Percentiles rank a stretch among this genome's conserved stretches.
These are phyloP conservation scores for Tragelaphus imberbis DNA, from an alignment of 2,113 vertebrate species.

Conservation along the genomic window DNA sequence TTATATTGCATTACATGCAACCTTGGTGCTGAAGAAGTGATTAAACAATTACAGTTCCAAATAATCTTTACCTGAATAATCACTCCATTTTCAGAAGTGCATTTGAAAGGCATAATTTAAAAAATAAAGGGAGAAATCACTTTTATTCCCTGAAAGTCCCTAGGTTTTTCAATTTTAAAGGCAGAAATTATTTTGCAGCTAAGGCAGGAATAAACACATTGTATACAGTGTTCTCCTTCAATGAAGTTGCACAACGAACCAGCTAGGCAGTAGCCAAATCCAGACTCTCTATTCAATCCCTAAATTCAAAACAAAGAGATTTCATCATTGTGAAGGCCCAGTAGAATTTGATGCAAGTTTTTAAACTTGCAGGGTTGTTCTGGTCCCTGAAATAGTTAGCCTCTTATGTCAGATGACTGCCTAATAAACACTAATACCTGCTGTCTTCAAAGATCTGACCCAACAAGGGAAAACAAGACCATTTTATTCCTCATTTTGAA, in stretches of 20 bases:
- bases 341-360: slow-evolving; percentile 72
- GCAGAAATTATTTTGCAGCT: slow-evolving; percentile 78
- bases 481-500: neutral
- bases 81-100: slow-evolving; percentile 29
- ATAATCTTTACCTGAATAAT: slow-evolving; percentile 56
- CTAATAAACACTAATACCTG: neutral
- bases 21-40: slow-evolving; percentile 61
- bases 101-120: slow-evolving; percentile 72
- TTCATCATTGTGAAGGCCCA: slow-evolving; percentile 73
- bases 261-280: slow-evolving; percentile 79
- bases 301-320: slow-evolving; percentile 79
- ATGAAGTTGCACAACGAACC: slow-evolving; percentile 74
- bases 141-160: slow-evolving; percentile 73
- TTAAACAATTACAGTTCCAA: slow-evolving; percentile 74
- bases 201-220: slow-evolving; percentile 82
- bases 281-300: slow-evolving; percentile 70
- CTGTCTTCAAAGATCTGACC: neutral
- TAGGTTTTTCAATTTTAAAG: slow-evolving; percentile 79
- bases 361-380: slow-evolving; percentile 75
- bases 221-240: slow-evolving; percentile 75
- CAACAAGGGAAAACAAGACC: neutral
- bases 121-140: slow-evolving; percentile 68
- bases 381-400: slow-evolving; percentile 66
- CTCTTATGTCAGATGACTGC: slow-evolving; percentile 46
- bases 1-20: slow-evolving; percentile 51